Conservation (phyloP, 2,797 vertebrate genomes). For the Sphenopsis melanotis region DNA sequence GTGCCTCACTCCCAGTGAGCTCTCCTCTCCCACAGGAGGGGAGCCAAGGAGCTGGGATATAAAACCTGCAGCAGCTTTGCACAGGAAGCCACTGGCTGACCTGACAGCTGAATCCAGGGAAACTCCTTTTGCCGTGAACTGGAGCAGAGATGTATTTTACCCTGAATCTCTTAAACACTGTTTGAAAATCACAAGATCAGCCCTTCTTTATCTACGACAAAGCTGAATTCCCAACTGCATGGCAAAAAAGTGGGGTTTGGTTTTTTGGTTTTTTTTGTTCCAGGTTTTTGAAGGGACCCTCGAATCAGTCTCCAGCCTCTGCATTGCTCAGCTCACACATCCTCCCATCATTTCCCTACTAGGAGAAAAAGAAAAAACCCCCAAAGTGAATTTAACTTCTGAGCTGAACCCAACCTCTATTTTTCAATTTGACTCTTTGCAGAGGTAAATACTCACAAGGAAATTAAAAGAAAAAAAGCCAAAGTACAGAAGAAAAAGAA, state of each 20-base stretch:
- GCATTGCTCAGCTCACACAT: accelerated
- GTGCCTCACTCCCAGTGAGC: accelerated
- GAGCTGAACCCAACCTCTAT: background rate
- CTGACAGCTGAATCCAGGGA: background rate
- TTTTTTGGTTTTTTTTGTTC: background rate
- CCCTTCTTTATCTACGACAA: background rate
- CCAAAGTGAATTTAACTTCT: background rate
- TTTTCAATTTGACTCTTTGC: background rate
- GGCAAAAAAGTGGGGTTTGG: background rate
- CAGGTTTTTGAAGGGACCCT: background rate
- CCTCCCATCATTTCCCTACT: background rate
- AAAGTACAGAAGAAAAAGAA: accelerated
- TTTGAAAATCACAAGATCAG: background rate
- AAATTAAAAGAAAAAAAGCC: background rate
- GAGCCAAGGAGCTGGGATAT: background rate
- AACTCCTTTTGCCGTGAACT: background rate
- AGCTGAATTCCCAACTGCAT: background rate
- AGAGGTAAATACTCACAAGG: background rate
- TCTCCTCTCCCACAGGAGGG: background rate
- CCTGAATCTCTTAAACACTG: background rate
- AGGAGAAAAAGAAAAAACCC: background rate
- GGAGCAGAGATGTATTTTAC: background rate
- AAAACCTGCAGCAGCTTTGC: background rate
- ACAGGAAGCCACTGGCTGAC: background rate
- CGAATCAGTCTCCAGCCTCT: background rate